phyloP scores from a whole-genome alignment of 53 echinoderm and acorn worm species.

The Temnopleurus reevesii region DNA sequence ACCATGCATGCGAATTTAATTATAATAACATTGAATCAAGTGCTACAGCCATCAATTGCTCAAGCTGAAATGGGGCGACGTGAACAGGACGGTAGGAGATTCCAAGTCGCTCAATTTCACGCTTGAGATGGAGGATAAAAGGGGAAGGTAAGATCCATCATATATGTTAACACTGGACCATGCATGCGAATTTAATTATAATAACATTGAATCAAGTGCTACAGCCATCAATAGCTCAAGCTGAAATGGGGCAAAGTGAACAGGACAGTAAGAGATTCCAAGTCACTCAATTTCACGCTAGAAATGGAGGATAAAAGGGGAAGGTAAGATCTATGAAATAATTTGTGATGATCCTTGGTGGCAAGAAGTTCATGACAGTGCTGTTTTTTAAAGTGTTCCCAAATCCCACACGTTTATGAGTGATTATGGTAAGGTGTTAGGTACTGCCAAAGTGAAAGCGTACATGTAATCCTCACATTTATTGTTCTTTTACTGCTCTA shows the following conservation, averaged over 20 bases:
- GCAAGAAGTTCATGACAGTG: no score
- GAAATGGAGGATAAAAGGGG: conserved; percentile 98
- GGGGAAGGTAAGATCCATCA: conserved; percentile 77
- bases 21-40: no score
- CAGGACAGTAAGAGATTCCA: conserved; percentile 66
- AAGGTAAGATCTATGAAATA: conserved; percentile 68
- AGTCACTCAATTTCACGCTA: conserved; percentile 84
- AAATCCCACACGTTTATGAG: no score
- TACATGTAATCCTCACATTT: no score
- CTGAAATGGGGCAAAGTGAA: conserved; percentile 91
- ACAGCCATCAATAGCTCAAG: conserved; percentile 95
- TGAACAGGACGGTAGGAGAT: conserved; percentile 66
- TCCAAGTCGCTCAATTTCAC: conserved; percentile 83
- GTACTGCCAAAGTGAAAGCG: no score
- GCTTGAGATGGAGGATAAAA: conserved; percentile 95
- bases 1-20: no score
- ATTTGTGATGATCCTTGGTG: no score
- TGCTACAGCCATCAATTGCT: conserved; percentile 93
- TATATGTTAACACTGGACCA: no score
- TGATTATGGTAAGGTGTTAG: no score
- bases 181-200: no score
- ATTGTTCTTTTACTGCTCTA: conserved; percentile 85
- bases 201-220: no score
- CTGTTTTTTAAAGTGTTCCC: no score
- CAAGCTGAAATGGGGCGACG: conserved; percentile 96